These are phyloP conservation scores for Drosophila rubida DNA, from an alignment of 2,888 invertebrate genomes.

Conservation along the genomic window DNA sequence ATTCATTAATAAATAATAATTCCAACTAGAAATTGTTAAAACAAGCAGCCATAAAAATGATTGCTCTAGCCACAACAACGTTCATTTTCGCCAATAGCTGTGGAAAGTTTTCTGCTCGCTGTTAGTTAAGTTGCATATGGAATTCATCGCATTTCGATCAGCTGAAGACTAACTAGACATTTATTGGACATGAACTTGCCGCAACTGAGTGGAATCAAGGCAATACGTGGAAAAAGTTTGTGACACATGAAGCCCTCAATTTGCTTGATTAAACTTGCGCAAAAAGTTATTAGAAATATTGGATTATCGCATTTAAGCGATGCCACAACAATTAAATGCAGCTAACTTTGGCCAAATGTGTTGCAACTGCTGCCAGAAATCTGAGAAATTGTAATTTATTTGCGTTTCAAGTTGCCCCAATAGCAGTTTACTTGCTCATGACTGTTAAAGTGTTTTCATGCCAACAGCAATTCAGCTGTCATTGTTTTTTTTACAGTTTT, in stretches of 20 bases:
- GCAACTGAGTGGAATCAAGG: not conserved
- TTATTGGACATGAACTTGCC: not conserved
- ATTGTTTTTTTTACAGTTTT: too few species aligned
- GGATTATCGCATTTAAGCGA: not conserved
- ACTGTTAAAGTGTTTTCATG: too few species aligned
- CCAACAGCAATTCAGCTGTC: too few species aligned
- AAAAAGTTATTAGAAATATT: not conserved
- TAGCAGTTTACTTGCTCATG: too few species aligned
- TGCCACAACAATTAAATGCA: not conserved
- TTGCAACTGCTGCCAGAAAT: too few species aligned
- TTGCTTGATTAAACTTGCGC: not conserved
- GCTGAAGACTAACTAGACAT: not conserved
- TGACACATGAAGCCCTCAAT: not conserved
- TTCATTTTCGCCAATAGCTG: not conserved
- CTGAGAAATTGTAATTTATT: too few species aligned
- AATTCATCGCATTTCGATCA: not conserved
- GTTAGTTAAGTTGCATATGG: not conserved
- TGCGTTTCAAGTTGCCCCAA: too few species aligned
- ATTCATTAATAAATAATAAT: conserved; percentile 4
- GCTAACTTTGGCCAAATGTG: too few species aligned
- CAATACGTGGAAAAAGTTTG: not conserved
- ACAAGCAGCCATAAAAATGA: not conserved
- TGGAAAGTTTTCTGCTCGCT: not conserved
- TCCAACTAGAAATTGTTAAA: not conserved
- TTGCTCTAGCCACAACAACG: not conserved